Evolutionary conservation across 2,888 invertebrate genomes (phyloP).

Genomic region (Pyrgus malvae): DNA sequence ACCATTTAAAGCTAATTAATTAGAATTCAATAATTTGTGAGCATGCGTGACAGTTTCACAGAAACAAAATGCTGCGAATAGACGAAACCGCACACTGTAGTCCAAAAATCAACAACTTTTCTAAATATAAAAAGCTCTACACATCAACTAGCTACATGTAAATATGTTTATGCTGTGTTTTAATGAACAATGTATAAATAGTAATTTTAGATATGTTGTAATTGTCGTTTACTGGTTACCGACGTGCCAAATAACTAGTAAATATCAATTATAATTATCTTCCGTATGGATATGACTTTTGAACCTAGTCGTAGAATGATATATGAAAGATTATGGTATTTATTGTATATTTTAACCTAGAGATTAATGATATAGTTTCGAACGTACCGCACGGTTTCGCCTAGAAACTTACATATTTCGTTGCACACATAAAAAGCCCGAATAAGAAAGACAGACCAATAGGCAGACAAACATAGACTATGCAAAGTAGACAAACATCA

Average conservation of each 20-base stretch:
- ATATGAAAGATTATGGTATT: slow-evolving; percentile 6
- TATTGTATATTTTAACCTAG: slow-evolving; percentile 17
- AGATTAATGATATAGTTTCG: slow-evolving; percentile 13
- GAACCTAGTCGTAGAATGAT: slow-evolving; percentile 5
- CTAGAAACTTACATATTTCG: slow-evolving; percentile 47
- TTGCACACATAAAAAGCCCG: slow-evolving; percentile 64
- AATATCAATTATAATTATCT: slow-evolving; percentile 13
- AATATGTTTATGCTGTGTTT: slow-evolving; percentile 19
- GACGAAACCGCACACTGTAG: slow-evolving; percentile 1
- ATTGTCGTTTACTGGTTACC: slow-evolving; percentile 10
- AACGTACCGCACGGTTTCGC: slow-evolving; percentile 12
- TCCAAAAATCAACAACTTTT: slow-evolving; percentile 9
- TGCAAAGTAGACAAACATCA: slow-evolving; percentile 41
- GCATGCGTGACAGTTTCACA: background rate
- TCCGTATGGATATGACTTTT: slow-evolving; percentile 19
- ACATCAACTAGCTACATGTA: slow-evolving; percentile 18
- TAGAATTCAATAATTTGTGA: background rate
- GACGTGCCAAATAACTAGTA: background rate
- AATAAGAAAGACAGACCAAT: slow-evolving; percentile 35
- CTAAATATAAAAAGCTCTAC: slow-evolving; percentile 16
- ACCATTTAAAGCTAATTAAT: slow-evolving; percentile 10
- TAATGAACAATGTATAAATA: slow-evolving; percentile 18
- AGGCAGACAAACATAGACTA: slow-evolving; percentile 32
- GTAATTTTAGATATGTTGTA: slow-evolving; percentile 15
- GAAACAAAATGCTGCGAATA: background rate